A percentile compares a stretch with the other conserved stretches of the same genome.
phyloP scores from a whole-genome alignment of 2,888 invertebrate species.

The Netelia inedita region DNA sequence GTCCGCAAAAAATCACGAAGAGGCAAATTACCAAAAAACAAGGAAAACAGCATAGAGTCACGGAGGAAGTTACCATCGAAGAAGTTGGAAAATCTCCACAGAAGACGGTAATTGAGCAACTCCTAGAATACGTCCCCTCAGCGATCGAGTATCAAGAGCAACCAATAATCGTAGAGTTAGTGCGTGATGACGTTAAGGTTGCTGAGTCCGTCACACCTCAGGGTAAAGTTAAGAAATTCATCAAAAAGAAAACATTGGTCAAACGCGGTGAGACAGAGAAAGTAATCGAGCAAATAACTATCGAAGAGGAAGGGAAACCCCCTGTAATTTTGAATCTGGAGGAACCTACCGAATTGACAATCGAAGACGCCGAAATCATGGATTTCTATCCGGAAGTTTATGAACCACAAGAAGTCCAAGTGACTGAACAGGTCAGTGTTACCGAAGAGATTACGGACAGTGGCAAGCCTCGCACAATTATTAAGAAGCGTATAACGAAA shows the following conservation, averaged over 20 bases:
- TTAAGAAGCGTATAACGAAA: conserved; percentile 75
- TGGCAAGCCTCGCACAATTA: conserved; percentile 76
- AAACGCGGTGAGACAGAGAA: conserved; percentile 78
- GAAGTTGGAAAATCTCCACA: conserved; percentile 84
- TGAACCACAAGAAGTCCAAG: conserved; percentile 51
- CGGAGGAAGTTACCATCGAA: conserved; percentile 71
- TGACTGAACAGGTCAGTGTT: conserved; percentile 68
- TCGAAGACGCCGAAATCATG: conserved; percentile 73
- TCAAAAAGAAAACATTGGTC: conserved; percentile 81
- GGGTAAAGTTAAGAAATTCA: conserved; percentile 79
- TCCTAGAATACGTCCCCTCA: conserved; percentile 73
- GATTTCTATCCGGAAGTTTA: conserved; percentile 47
- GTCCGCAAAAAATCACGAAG: conserved; percentile 74
- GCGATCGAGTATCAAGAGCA: conserved; percentile 51
- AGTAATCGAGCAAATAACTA: conserved; percentile 83
- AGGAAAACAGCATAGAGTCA: conserved; percentile 76
- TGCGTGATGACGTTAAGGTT: conserved; percentile 80
- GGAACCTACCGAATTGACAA: conserved; percentile 78
- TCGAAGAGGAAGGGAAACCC: conserved; percentile 83
- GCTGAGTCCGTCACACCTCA: conserved; percentile 77
- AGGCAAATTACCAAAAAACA: conserved; percentile 79
- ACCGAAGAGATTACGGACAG: conserved; percentile 71
- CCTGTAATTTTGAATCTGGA: conserved; percentile 84
- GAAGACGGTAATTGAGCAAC: conserved; percentile 74
- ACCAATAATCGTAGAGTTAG: conserved; percentile 70